Evolutionary conservation across 2,888 invertebrate genomes (phyloP), one percentile per base, ranked within the genome.

Genomic region (Perizoma flavofasciatum): DNA sequence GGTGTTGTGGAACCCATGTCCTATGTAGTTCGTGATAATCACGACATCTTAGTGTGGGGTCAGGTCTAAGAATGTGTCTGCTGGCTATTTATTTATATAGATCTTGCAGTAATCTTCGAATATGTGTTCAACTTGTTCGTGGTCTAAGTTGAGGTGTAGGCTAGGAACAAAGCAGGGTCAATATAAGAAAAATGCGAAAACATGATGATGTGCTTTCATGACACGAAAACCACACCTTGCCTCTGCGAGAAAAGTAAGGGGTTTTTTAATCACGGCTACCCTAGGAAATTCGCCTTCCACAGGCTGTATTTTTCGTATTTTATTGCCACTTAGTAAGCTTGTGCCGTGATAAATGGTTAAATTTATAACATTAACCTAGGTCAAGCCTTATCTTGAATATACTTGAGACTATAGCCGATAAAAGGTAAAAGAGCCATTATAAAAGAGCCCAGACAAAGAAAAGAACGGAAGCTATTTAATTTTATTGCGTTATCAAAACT

Each of bases 101-200:
- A 1, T 22, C 22, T 22, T 22, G 22, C 22, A 22, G 22, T 22
- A 22, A 22, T 22, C 22, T 22, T n/a, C 6, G 1, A 5, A 39
- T 49, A 51, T 49, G 53, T 11, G 10, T 48, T 6, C n/a, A 60
- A 50, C 9, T 11, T 44, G 37, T 3, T 5, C 8, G 59, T 48
- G 41, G 44, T 10, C n/a, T 41, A 41, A 10, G 10, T 10, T n/a
- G 40, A n/a, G n/a, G n/a, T 35, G 44, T 54, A 62, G 64, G 55
- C 37, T 32, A 43, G 35, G 48, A 43, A 32, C 44, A 58, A 56
- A 63, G 59, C 74, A 78, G 77, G 78, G 80, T 82, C 73, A 68
- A 81, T 81, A 78, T 74, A 71, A 73, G 78, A 75, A 73, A 77
- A 75, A 66, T 68, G 67, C 66, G 59, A 65, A 72, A 69, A 66